These are phyloP conservation scores for Eleutherodactylus coqui DNA, from an alignment of 2,797 vertebrate genomes.

Conservation along the genomic window DNA sequence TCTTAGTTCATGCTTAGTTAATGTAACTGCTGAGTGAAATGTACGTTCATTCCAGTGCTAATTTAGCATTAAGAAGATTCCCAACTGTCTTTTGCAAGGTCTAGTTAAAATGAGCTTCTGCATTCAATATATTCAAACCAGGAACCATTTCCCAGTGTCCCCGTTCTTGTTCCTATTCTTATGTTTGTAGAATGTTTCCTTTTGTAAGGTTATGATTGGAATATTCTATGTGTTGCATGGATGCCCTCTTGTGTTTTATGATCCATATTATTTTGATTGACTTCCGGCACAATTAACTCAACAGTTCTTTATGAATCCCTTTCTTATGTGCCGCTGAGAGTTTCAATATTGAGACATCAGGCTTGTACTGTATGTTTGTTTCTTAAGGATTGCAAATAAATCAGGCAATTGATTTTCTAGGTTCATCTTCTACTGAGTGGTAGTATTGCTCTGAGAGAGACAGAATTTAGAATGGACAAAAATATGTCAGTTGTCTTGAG, in stretches of 20 bases:
- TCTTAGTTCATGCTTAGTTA: not conserved
- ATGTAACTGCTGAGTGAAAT: not conserved
- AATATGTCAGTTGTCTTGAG: constrained; percentile 54
- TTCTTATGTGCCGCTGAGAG: not conserved
- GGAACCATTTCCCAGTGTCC: constrained; percentile 13
- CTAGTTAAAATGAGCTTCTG: constrained; percentile 35
- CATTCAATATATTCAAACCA: constrained; percentile 32
- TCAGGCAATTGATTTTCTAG: constrained; percentile 56
- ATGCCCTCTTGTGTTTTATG: constrained; percentile 62
- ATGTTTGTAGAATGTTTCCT: not conserved
- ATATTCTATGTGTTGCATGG: constrained; percentile 44
- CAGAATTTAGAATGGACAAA: constrained; percentile 29
- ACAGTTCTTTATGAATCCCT: not conserved
- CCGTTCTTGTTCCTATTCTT: constrained; percentile 17
- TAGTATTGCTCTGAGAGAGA: constrained; percentile 14
- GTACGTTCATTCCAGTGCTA: not conserved
- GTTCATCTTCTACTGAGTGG: constrained; percentile 23
- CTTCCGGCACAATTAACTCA: constrained; percentile 20
- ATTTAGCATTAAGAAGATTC: constrained; percentile 2
- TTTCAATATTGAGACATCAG: constrained; percentile 52
- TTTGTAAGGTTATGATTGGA: not conserved
- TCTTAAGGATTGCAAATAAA: constrained; percentile 53
- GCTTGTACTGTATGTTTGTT: constrained; percentile 38
- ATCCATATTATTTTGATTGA: constrained; percentile 46
- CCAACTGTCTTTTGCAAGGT: constrained; percentile 15